These are phyloP conservation scores for Octopus bimaculoides DNA, from an alignment of 1,140 invertebrate genomes.

Conservation along the genomic window DNA sequence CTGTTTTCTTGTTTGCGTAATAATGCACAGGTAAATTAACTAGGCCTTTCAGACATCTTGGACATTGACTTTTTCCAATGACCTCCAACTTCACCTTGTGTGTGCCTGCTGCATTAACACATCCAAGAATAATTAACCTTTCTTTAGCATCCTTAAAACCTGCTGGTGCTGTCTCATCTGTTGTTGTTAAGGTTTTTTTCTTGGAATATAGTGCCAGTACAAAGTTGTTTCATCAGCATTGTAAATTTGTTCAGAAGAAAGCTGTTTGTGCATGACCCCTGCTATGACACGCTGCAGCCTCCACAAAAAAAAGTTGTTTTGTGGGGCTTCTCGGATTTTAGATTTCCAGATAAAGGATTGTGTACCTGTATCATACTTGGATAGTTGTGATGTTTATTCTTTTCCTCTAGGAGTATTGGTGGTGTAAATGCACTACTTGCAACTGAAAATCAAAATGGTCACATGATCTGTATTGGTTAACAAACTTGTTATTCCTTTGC, in stretches of 20 bases:
- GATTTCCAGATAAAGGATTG: no score
- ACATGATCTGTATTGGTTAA: no score
- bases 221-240: conserved; percentile 1
- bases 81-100: background rate
- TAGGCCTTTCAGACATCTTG: background rate
- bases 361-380: no score
- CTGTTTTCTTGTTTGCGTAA: conserved; percentile 1
- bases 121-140: background rate
- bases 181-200: background rate
- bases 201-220: background rate
- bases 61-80: background rate
- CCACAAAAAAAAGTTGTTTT: no score
- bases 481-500: no score
- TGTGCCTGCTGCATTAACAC: conserved; percentile 6
- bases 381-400: no score
- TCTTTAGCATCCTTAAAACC: background rate
- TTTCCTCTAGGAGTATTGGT: no score
- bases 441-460: no score
- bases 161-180: background rate
- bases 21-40: background rate
- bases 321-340: no score
- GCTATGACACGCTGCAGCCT: no score
- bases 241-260: background rate
- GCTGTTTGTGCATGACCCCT: background rate
- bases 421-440: no score